Evolutionary conservation across 2,888 invertebrate species (phyloP).

Genomic region (Orgyia antiqua): DNA sequence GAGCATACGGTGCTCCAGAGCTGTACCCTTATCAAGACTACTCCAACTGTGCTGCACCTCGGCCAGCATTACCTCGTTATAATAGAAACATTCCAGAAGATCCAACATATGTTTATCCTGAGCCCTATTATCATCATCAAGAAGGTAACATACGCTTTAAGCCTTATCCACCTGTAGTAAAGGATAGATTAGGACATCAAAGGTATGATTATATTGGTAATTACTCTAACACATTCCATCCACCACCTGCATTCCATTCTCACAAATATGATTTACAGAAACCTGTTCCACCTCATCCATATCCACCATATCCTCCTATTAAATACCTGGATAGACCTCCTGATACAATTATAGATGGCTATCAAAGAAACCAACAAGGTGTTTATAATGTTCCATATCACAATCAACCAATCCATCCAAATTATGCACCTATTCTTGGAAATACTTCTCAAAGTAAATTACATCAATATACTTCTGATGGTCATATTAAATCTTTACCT

Average conservation of each 20-base stretch:
- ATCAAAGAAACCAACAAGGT: slow-evolving; percentile 54
- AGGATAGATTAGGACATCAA: slow-evolving; percentile 58
- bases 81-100: slow-evolving; percentile 54
- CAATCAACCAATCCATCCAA: slow-evolving; percentile 54
- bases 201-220: slow-evolving; percentile 71
- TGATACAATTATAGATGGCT: slow-evolving; percentile 54
- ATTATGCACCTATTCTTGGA: slow-evolving; percentile 49
- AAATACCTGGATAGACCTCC: slow-evolving; percentile 61
- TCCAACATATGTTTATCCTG: slow-evolving; percentile 47
- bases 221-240: slow-evolving; percentile 58
- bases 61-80: slow-evolving; percentile 46
- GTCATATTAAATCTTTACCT: slow-evolving; percentile 37
- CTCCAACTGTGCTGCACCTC: slow-evolving; percentile 50
- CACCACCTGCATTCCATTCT: slow-evolving; percentile 44
- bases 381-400: slow-evolving; percentile 50
- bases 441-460: slow-evolving; percentile 55
- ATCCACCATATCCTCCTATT: slow-evolving; percentile 51
- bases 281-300: slow-evolving; percentile 47
- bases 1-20: slow-evolving; percentile 54
- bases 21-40: slow-evolving; percentile 62
- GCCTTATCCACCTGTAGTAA: slow-evolving; percentile 55
- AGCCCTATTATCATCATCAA: slow-evolving; percentile 51
- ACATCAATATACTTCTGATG: slow-evolving; percentile 50
- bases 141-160: slow-evolving; percentile 60
- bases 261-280: slow-evolving; percentile 65